phyloP scores from a whole-genome alignment of 2,797 vertebrate genomes.

The Falco berigora region DNA sequence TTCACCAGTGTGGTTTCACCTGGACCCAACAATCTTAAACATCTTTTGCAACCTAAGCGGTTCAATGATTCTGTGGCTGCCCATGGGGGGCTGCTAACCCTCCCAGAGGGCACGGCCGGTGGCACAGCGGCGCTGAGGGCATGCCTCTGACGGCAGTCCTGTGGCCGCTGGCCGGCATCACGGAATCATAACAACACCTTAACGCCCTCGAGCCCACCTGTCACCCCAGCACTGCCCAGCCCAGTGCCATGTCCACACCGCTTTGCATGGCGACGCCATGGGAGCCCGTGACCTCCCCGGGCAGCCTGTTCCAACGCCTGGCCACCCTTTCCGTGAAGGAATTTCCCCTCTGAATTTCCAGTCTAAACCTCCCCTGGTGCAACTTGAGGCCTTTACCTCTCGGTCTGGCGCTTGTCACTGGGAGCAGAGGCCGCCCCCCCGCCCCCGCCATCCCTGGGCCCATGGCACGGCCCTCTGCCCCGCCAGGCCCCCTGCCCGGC shows the following conservation, averaged over 20 bases:
- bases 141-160: too few species aligned
- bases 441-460: background rate
- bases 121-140: too few species aligned
- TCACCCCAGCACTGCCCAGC: background rate
- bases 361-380: too few species aligned
- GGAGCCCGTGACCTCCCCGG: too few species aligned
- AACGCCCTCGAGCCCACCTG: background rate
- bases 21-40: too few species aligned
- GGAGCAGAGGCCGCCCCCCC: fast-evolving
- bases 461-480: too few species aligned
- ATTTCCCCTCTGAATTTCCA: background rate
- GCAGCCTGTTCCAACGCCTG: fast-evolving
- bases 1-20: background rate
- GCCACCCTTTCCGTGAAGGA: fast-evolving
- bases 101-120: fast-evolving
- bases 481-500: too few species aligned
- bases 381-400: fast-evolving
- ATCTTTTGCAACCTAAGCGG: too few species aligned
- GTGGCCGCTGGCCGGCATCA: too few species aligned
- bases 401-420: fast-evolving
- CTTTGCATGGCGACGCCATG: too few species aligned
- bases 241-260: fast-evolving
- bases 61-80: background rate
- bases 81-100: background rate
- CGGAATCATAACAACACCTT: background rate